phyloP scores from a whole-genome alignment of 1,140 invertebrate species.

The Pygmarrhopalites habei region DNA sequence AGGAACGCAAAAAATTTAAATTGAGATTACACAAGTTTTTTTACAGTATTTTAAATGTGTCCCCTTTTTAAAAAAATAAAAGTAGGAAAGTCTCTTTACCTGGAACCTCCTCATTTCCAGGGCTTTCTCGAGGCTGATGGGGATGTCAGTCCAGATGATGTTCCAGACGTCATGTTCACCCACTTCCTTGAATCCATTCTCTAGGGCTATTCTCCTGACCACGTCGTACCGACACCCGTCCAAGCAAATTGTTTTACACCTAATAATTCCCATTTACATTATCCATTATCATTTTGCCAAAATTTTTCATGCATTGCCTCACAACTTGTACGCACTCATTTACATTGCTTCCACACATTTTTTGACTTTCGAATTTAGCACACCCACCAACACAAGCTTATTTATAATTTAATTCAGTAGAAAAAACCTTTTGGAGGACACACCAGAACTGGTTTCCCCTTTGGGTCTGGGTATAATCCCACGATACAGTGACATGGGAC shows the following conservation, averaged over 20 bases:
- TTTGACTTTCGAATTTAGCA: too few species aligned
- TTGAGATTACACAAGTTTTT: too few species aligned
- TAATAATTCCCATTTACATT: neutral
- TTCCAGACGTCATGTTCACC: slow-evolving; percentile 75
- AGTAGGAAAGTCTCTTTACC: too few species aligned
- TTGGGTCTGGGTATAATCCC: neutral
- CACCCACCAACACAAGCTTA: too few species aligned
- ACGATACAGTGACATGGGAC: neutral
- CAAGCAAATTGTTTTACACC: slow-evolving; percentile 53
- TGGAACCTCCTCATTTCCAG: slow-evolving; percentile 72
- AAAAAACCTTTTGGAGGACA: neutral
- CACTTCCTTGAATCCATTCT: slow-evolving; percentile 71
- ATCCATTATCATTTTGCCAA: too few species aligned
- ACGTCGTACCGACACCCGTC: slow-evolving; percentile 66
- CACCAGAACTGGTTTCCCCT: neutral
- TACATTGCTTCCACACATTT: too few species aligned
- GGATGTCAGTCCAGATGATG: slow-evolving; percentile 79
- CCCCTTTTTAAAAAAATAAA: too few species aligned
- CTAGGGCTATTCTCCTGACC: slow-evolving; percentile 57
- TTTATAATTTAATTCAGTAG: too few species aligned
- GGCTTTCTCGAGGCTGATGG: slow-evolving; percentile 68
- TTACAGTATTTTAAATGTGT: too few species aligned
- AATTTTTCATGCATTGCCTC: too few species aligned
- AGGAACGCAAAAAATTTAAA: too few species aligned
- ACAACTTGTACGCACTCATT: too few species aligned